Percentiles rank a stretch among this genome's conserved stretches.
Conservation (phyloP, 2,797 vertebrate genomes). For the Sciurus vulgaris region DNA sequence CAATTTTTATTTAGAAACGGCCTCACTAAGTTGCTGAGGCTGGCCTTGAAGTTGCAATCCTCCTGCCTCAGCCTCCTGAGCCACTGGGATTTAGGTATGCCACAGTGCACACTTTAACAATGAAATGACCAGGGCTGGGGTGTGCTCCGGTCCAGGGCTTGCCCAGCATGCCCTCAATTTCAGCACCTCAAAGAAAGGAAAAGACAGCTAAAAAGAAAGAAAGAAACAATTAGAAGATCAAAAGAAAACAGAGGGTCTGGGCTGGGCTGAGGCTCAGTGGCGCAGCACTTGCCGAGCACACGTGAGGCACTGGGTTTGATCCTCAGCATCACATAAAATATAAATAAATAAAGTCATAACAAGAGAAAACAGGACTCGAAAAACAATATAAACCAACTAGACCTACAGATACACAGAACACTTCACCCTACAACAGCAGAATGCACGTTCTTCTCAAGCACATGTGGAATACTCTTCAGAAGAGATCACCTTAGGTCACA, state of each 20-base stretch:
- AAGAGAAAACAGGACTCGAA: background rate
- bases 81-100: too few species aligned
- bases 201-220: background rate
- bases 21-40: too few species aligned
- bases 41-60: too few species aligned
- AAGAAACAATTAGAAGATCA: background rate
- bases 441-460: background rate
- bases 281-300: too few species aligned
- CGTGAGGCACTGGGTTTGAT: too few species aligned
- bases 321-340: too few species aligned
- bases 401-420: background rate
- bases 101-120: background rate
- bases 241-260: background rate
- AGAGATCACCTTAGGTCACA: background rate
- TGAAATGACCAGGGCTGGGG: background rate
- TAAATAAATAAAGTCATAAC: too few species aligned
- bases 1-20: too few species aligned
- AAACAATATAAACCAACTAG: background rate
- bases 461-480: background rate
- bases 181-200: background rate
- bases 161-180: background rate
- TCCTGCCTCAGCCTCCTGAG: too few species aligned
- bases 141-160: background rate
- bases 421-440: background rate
- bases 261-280: too few species aligned